Evolutionary conservation across 2,888 invertebrate species (phyloP).

Genomic region (Parthenolecanium corni): DNA sequence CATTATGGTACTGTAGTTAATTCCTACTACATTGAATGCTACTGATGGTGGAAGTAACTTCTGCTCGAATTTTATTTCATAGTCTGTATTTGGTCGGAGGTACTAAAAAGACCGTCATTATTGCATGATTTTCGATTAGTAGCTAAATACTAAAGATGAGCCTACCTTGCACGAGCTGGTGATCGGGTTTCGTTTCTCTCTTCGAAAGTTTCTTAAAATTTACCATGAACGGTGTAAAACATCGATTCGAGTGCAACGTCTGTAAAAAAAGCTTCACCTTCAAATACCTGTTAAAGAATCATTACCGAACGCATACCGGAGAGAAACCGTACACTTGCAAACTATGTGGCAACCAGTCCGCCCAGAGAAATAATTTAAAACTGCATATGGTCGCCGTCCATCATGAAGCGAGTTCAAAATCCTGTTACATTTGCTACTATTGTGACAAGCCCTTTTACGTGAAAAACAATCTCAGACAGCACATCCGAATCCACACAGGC

Average conservation of each 20-base stretch:
- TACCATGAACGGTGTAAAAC: constrained; percentile 13
- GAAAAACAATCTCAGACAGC: constrained; percentile 61
- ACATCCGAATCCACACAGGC: constrained; percentile 60
- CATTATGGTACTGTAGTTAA: too few species aligned
- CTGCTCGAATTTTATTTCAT: too few species aligned
- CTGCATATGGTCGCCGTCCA: constrained; percentile 24
- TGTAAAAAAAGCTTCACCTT: constrained; percentile 15
- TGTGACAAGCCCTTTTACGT: constrained; percentile 65
- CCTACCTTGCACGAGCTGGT: too few species aligned
- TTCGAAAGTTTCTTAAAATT: too few species aligned
- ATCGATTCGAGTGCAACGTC: constrained; percentile 11
- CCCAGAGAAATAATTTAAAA: constrained; percentile 20
- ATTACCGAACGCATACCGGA: constrained; percentile 20
- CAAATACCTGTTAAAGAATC: constrained; percentile 19
- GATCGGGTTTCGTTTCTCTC: too few species aligned
- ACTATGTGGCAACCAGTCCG: constrained; percentile 11
- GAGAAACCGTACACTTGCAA: constrained; percentile 21
- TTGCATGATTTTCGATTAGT: too few species aligned
- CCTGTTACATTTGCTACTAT: constrained; percentile 48
- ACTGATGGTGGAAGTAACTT: too few species aligned
- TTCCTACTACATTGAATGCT: too few species aligned
- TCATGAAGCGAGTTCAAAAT: constrained; percentile 9
- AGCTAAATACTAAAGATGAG: too few species aligned
- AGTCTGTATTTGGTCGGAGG: too few species aligned
- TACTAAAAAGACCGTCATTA: too few species aligned